Conservation (phyloP, 2,113 vertebrate species). For the Grus americana region DNA sequence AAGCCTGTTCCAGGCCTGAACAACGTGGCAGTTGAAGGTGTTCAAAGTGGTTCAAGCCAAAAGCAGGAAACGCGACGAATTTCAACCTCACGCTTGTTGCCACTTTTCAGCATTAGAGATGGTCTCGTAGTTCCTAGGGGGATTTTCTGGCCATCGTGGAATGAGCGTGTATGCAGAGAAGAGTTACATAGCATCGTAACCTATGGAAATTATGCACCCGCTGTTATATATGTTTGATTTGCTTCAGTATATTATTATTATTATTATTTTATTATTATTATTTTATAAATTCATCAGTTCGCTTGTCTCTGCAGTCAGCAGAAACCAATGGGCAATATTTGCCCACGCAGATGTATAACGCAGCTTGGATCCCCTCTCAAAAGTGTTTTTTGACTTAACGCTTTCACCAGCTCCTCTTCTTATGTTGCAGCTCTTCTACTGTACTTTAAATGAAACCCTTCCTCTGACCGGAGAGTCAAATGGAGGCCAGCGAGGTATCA, state of each 20-base stretch:
- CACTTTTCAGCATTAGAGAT: conserved; percentile 56
- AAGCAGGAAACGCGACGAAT: conserved; percentile 63
- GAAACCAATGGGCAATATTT: conserved; percentile 90
- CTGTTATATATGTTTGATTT: conserved; percentile 68
- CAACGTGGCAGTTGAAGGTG: conserved; percentile 56
- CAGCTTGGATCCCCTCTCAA: conserved; percentile 54
- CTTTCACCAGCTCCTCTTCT: conserved; percentile 44
- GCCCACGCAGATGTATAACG: conserved; percentile 71
- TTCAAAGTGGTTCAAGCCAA: conserved; percentile 65
- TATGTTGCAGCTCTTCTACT: conserved; percentile 73
- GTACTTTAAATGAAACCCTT: conserved; percentile 67
- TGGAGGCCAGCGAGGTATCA: conserved; percentile 3
- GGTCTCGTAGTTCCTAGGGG: conserved; percentile 37
- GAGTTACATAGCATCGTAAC: conserved; percentile 61
- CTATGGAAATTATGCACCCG: conserved; percentile 63
- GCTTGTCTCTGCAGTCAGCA: conserved; percentile 82
- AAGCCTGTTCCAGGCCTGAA: conserved; percentile 23
- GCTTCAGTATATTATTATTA: conserved; percentile 76
- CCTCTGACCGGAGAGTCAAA: conserved; percentile 30
- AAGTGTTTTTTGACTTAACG: conserved; percentile 41
- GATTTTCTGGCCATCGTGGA: conserved; percentile 36
- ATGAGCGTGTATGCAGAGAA: conserved; percentile 57
- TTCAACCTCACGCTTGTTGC: conserved; percentile 57
- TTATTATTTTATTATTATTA: conserved; percentile 76
- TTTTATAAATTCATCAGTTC: conserved; percentile 79